A percentile compares a stretch with the other conserved stretches of the same genome.
Evolutionary conservation across 2,797 vertebrate species (phyloP).

Genomic region (Loris lydekkerianus): DNA sequence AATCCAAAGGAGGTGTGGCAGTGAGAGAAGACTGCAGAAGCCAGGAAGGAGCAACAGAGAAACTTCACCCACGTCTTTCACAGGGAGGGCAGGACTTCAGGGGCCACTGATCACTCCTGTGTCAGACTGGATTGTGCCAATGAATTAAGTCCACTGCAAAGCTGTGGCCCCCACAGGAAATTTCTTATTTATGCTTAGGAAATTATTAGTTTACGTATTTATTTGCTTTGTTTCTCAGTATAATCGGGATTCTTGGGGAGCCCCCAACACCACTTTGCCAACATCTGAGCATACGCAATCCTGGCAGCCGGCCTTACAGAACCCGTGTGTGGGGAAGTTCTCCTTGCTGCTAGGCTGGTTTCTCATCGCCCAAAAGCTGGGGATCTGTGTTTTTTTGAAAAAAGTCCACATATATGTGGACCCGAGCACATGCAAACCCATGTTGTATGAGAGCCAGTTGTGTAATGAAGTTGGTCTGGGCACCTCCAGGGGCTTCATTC

Average conservation of each 20-base stretch:
- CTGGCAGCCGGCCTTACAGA: background rate
- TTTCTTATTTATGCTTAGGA: background rate
- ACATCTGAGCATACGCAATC: background rate
- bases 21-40: background rate
- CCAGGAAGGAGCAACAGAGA: background rate
- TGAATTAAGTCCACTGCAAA: background rate
- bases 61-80: background rate
- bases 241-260: background rate
- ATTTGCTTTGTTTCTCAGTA: background rate
- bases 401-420: background rate
- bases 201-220: background rate
- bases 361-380: background rate
- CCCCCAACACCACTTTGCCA: background rate
- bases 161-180: background rate
- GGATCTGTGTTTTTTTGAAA: background rate
- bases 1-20: background rate
- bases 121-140: background rate
- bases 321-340: background rate
- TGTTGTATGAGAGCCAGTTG: background rate
- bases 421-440: background rate
- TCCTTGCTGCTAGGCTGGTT: background rate
- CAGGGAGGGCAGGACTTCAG: background rate
- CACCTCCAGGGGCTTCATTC: background rate
- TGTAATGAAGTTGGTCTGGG: background rate
- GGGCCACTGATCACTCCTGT: background rate